Evolutionary conservation across 2,888 invertebrate genomes (phyloP), one percentile per base, ranked within the genome.

Genomic region (Protophormia terraenovae): DNA sequence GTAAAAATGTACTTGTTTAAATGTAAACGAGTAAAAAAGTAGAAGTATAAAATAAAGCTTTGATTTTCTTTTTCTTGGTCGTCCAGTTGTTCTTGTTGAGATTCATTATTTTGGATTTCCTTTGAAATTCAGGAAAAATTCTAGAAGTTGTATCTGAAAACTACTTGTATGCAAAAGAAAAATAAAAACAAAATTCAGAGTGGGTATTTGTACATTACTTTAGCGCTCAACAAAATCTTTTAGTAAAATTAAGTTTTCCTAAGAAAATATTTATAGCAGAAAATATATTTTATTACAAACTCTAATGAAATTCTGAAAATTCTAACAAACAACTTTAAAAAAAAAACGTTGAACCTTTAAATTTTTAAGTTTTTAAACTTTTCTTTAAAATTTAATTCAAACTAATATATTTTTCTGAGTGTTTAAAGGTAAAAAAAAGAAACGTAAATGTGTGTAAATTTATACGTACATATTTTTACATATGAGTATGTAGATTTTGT

Each of bases 71-170:
- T n/a, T 62, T 60, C 12, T 60, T 19, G 29, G 6, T 69, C 55
- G 29, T 67, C 29, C 47, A 66, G 35, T 76, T 64, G 41, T 82
- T 66, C 35, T 77, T 58, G 55, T 55, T 71, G 16, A 71, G 69
- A 83, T 77, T 83, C 82, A 71, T 83, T 83, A 83, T 71, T 83
- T 77, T 77, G 64, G 71, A 83, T 77, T 83, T 76, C 64, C 24
- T 71, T 69, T 77, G 71, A 83, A 83, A 72, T 82, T 82, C 45
- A 27, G 19, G 1, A 71, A 32, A 76, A 82, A 69, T 82, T 71
- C 69, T 38, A 62, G 12, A 76, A 69, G 62, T 76, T 75, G 60
- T 22, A 62, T 47, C 72, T 45, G 19, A 55, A 80, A 69, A 66
- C 35, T 53, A 24, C 45, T 67, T 81, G 19, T 72, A 55, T 35